Base-by-base conservation (phyloP, 2,113 vertebrate species). In the Heterocephalus glaber region DNA sequence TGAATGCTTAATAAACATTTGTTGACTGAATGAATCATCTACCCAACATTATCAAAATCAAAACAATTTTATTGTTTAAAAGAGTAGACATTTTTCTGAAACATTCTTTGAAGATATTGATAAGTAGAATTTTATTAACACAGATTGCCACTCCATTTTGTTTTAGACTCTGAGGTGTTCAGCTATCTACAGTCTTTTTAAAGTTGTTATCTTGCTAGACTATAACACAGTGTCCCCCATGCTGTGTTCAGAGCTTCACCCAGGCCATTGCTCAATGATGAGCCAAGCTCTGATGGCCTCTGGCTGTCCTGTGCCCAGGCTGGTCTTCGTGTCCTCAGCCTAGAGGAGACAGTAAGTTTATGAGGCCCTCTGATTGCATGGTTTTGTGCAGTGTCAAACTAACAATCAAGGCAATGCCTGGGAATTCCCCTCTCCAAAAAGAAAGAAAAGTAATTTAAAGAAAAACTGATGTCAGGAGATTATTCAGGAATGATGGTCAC, bases 341-440 rank as follows among this genome's bases (percentile, higher is more conserved):
- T 14, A 54, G 49, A 77, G 41, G 79, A 16, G 12, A 92, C 14
- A 54, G 76, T 93, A 54, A 72, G 79, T 90, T 97, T 52, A 81
- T 84, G 65, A 77, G 80, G 35, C 65, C 60, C 60, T 94, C 60
- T 33, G 72, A 96, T 97, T 85, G 60, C 33, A 91, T 90, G 93
- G 96, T 85, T 89, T 94, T 94, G 90, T 92, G 93, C 91, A 54
- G 72, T 95, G 16, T 94, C 72, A 96, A 96, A 92, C 52, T 38
- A 60, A 52, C 49, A 70, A 6, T 28, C 14, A 30, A 35, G 41
- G 92, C n/a, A 66, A 7, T 84, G 35, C 85, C 84, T 9, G 80
- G 28, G 58, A 20, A 20, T 88, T 92, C 44, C 16, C 33, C 2
- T 5, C 5, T 47, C 1, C 10, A 4, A 90, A 52, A 26, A 47